Evolutionary conservation across 2,113 vertebrate species (phyloP), one percentile per base, ranked within the genome.

Genomic region (Phalacrocorax brasilianus): DNA sequence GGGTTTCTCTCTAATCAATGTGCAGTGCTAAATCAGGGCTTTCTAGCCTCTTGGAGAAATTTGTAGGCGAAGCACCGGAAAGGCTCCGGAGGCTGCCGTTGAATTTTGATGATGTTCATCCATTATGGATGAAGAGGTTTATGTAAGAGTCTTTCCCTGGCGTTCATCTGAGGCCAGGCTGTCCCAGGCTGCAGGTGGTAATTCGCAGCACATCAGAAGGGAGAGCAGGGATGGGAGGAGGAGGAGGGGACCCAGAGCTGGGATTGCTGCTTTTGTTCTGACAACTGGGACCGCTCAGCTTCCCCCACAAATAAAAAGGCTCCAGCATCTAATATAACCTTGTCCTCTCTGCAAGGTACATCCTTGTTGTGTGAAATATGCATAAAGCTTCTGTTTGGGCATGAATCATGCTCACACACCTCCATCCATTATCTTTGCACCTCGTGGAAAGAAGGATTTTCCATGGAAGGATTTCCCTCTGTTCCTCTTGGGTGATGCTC

Each of bases 41-140:
- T 79, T 91, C 40, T 35, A 91, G 83, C 77, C 86, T 93, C 92
- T 77, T 53, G 88, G 84, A 96, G 93, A 73, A 77, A 88, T 91
- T 90, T 81, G 95, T 94, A 95, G 96, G 94, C 82, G 26, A 94
- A 77, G 90, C 84, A 92, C 85, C 81, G 53, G 90, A 94, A 96
- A 91, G 90, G 90, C 93, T 93, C 96, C 14, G 12, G 94, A 89
- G 95, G 93, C 94, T 93, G 89, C 74, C 0, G 56, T 73, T 67
- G 96, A 82, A 96, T 97, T 87, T 88, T 91, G 93, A 96, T 95
- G 90, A 86, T 9, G 27, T 87, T 96, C 95, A 97, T 97, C 95
- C 96, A 97, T 97, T 97, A 97, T 96, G 96, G 96, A 97, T 97
- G 96, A 96, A 95, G 78, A 30, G 84, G 21, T 71, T 97, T 97